Conservation (phyloP, 2,113 vertebrate species). For the Fulmarus glacialis region DNA sequence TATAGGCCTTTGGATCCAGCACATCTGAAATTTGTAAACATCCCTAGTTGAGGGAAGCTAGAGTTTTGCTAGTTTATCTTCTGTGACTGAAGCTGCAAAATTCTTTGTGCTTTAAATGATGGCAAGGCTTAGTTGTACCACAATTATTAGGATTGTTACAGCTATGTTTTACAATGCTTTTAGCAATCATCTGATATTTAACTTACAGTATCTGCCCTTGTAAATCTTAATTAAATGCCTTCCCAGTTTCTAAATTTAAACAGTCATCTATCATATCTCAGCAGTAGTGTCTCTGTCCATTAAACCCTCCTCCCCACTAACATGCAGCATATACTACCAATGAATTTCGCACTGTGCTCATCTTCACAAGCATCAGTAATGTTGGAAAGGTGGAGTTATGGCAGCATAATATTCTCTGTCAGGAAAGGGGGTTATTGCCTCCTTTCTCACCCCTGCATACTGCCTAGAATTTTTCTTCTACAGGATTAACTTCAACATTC, state of each 20-base stretch:
- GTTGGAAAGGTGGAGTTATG: neutral
- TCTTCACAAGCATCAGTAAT: neutral
- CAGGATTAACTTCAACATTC: neutral
- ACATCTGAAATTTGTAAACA: neutral
- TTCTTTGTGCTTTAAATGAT: neutral
- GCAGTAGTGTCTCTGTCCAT: neutral
- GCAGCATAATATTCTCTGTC: neutral
- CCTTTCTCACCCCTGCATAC: neutral
- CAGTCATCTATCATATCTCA: neutral
- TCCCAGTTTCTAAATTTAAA: constrained; percentile 37
- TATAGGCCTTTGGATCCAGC: neutral
- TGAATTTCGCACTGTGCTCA: neutral
- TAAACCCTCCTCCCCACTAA: neutral
- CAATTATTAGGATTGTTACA: neutral
- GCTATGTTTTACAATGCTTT: neutral
- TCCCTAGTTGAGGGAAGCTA: neutral
- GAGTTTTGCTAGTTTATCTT: neutral
- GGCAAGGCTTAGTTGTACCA: neutral
- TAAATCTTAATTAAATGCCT: constrained; percentile 65
- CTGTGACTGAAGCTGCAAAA: neutral
- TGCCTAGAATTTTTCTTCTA: neutral
- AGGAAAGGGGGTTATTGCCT: neutral
- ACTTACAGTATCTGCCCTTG: constrained; percentile 6
- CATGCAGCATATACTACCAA: neutral
- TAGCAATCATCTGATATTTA: constrained; percentile 36